phyloP scores from a whole-genome alignment of 2,888 invertebrate species.

The Cephus spinipes region DNA sequence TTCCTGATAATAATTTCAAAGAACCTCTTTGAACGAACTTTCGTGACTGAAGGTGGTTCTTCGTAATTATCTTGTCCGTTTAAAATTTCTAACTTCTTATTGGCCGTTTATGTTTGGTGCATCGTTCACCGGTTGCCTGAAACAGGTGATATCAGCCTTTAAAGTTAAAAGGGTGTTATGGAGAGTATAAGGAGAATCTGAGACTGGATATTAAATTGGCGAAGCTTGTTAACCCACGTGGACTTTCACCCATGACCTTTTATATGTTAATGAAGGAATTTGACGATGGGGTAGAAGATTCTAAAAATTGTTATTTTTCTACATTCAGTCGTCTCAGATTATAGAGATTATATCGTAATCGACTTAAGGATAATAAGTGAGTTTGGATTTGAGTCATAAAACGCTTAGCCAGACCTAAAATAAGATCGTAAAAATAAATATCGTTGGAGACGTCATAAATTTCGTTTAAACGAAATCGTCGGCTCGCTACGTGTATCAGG shows the following conservation, averaged over 20 bases:
- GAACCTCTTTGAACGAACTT: not conserved
- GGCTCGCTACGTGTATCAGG: not conserved
- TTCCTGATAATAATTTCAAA: not conserved
- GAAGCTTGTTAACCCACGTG: not conserved
- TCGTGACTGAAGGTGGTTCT: not conserved
- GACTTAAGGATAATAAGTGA: not conserved
- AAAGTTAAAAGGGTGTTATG: not conserved
- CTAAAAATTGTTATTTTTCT: too few relatives aligned
- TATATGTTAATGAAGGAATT: too few relatives aligned
- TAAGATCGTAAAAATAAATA: slow-evolving; percentile 3
- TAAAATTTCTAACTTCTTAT: not conserved
- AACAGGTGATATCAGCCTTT: not conserved
- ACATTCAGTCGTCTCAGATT: too few relatives aligned
- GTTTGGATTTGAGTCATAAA: not conserved
- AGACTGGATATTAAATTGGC: not conserved
- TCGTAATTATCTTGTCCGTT: not conserved
- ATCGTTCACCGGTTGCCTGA: not conserved
- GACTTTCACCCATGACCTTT: too few relatives aligned
- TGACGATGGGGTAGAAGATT: too few relatives aligned
- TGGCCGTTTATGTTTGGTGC: not conserved
- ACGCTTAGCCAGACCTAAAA: not conserved
- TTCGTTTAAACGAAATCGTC: not conserved
- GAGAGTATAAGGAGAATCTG: not conserved
- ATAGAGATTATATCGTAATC: not conserved
- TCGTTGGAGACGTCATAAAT: not conserved